Evolutionary conservation across 2,888 invertebrate genomes (phyloP).

Genomic region (Diaphora mendica): DNA sequence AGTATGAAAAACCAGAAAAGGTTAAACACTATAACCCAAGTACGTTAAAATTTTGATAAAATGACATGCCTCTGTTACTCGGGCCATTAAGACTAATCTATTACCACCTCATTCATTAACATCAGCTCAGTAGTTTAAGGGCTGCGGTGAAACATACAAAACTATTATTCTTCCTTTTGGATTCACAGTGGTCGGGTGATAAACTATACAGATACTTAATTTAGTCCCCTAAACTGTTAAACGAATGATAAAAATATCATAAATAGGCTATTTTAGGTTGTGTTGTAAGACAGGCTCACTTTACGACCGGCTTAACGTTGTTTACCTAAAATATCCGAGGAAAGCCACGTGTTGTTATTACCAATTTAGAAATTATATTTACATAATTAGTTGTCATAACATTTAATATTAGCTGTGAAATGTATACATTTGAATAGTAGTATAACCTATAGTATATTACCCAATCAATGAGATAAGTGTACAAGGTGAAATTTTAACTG

Average conservation of each 20-base stretch:
- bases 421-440: not conserved
- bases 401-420: conserved; percentile 3
- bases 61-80: too few species aligned
- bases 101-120: too few species aligned
- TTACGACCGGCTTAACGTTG: not conserved
- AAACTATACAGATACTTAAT: not conserved
- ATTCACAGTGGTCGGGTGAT: not conserved
- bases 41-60: too few species aligned
- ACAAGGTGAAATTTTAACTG: not conserved
- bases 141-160: too few species aligned
- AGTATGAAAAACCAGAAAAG: too few species aligned
- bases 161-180: too few species aligned
- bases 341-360: not conserved
- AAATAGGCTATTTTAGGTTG: not conserved
- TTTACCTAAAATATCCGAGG: not conserved
- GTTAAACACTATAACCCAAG: too few species aligned
- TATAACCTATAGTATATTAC: not conserved
- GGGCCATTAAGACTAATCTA: too few species aligned
- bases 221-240: not conserved
- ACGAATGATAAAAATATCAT: not conserved
- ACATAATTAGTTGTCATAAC: not conserved
- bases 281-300: not conserved
- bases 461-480: not conserved
- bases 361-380: not conserved
- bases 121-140: too few species aligned